Conservation (phyloP, 2,113 vertebrate species). For the Elaphurus davidianus region DNA sequence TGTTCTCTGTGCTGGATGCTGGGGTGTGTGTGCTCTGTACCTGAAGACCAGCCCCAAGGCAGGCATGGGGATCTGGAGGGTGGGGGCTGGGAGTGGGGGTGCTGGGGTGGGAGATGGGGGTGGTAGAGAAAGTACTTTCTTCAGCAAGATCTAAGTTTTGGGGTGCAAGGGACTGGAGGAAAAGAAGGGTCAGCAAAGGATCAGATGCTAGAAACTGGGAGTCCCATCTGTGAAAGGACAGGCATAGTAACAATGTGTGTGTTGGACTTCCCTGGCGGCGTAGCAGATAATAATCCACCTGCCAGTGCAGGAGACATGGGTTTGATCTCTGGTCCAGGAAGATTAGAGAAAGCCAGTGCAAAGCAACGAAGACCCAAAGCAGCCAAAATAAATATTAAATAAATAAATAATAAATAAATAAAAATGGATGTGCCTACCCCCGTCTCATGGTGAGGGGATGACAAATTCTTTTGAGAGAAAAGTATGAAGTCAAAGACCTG, state of each 20-base stretch:
- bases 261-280: rapidly evolving
- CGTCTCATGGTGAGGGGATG: neutral
- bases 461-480: neutral
- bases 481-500: neutral
- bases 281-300: neutral
- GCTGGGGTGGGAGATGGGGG: neutral
- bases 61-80: neutral
- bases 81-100: neutral
- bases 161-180: neutral
- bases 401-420: neutral
- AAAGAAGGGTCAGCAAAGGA: neutral
- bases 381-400: neutral
- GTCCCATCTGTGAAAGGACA: neutral
- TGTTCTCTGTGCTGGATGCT: neutral
- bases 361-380: neutral
- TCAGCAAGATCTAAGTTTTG: neutral
- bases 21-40: neutral
- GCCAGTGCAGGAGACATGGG: neutral
- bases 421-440: neutral
- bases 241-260: neutral
- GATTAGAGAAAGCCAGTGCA: neutral
- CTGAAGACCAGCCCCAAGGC: neutral
- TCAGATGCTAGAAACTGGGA: neutral
- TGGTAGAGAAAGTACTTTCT: neutral
- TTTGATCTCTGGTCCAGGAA: neutral